Base-by-base conservation (phyloP, 2,113 vertebrate species). In the Columbina picui region DNA sequence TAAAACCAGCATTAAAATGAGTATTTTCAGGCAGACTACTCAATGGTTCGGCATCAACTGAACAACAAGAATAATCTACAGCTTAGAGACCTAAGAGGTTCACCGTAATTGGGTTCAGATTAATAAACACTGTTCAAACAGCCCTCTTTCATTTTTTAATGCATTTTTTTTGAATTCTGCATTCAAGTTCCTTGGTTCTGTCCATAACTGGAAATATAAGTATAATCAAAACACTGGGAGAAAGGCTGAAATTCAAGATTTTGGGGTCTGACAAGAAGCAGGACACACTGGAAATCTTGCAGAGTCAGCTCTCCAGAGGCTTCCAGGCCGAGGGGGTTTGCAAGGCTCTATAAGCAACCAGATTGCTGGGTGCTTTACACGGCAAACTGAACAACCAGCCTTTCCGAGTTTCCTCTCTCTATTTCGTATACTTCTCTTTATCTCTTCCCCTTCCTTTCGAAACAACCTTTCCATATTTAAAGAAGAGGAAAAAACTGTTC, bases 171-270 rank as follows among this genome's bases (percentile, higher is more conserved):
- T 81, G 71, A 92, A 95, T 59, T 70, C 67, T 93, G 84, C 55
- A 85, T 69, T 77, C 34, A 63, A 74, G 55, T 59, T 91, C 36
- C 50, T 91, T 45, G 49, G 53, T 82, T 74, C 45, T 89, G 52
- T 70, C 45, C 9, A 5, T 50, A 94, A 91, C 61, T 70, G 67
- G 59, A 86, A 91, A 90, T 55, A 91, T 52, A 95, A 87, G 26
- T 63, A 84, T 63, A 90, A 96, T 69, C 25, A 90, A 90, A 85
- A 82, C 50, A 65, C 55, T 5, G 52, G n/a, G 32, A 80, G 38
- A 91, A 95, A 85, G 70, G 50, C 55, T 82, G 32, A 91, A 96
- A 87, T 90, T 22, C 83, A 89, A 96, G 78, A 90, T 65, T 86
- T 83, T 32, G 23, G 61, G 30, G 61, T 59, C 81, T 87, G 84